These are phyloP conservation scores for Platyura marginata DNA, from an alignment of 1,140 invertebrate species.

Conservation along the genomic window DNA sequence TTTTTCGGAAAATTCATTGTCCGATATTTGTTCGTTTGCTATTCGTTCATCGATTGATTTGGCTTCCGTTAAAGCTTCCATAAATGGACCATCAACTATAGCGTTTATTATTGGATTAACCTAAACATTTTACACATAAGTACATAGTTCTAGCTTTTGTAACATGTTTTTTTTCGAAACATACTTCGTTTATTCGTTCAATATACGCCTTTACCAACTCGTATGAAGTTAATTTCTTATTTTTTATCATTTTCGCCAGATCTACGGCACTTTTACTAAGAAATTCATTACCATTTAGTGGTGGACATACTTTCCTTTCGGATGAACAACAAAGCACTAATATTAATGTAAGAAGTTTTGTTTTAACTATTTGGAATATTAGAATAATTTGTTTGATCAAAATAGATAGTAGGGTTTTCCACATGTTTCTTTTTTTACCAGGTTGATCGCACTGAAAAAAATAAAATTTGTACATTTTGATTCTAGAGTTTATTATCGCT, in stretches of 20 bases:
- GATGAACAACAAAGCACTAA: constrained; percentile 17
- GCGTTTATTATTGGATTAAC: constrained; percentile 59
- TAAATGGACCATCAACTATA: constrained; percentile 57
- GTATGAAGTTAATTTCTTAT: constrained; percentile 39
- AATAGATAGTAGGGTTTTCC: no score
- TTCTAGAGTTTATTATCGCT: no score
- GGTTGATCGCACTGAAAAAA: no score
- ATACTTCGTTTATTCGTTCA: constrained; percentile 55
- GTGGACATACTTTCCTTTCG: constrained; percentile 19
- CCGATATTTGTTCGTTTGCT: constrained; percentile 26
- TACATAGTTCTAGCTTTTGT: neutral
- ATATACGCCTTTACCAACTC: constrained; percentile 56
- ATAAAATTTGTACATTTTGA: no score
- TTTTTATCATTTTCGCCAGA: constrained; percentile 43
- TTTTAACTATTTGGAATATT: neutral
- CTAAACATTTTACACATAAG: constrained; percentile 10
- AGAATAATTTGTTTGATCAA: no score
- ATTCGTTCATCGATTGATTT: constrained; percentile 47
- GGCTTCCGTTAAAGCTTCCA: constrained; percentile 56
- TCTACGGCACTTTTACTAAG: constrained; percentile 38
- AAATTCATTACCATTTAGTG: constrained; percentile 32
- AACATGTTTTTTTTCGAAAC: constrained; percentile 1
- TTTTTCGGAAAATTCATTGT: constrained; percentile 36
- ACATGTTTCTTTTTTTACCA: no score
- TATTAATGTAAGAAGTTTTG: neutral